A percentile compares a stretch with the other conserved stretches of the same genome.
These are phyloP conservation scores for Tetanocera ferruginea DNA, from an alignment of 2,888 invertebrate genomes.

Conservation along the genomic window DNA sequence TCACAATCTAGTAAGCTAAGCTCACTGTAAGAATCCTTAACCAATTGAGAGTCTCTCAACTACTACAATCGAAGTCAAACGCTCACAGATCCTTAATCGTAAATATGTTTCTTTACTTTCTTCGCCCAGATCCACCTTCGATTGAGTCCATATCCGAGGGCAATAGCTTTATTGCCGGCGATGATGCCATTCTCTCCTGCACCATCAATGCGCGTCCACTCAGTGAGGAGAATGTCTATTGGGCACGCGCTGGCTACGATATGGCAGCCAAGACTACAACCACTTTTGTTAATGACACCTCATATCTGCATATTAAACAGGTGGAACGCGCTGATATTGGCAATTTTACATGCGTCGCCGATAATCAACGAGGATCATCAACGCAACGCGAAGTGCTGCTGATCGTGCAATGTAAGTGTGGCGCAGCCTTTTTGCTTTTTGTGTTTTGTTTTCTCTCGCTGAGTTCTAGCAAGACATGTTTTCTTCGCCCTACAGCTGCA, in stretches of 20 bases:
- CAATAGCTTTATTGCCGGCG: constrained; percentile 61
- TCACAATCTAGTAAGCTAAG: no score
- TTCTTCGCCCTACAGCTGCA: constrained; percentile 54
- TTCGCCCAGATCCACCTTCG: constrained; percentile 59
- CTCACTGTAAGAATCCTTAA: no score
- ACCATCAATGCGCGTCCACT: constrained; percentile 63
- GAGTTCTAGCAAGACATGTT: neutral
- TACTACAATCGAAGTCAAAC: no score
- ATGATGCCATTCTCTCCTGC: constrained; percentile 63
- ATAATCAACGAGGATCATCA: constrained; percentile 62
- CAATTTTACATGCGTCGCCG: constrained; percentile 65
- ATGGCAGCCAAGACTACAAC: constrained; percentile 59
- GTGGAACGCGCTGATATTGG: constrained; percentile 65
- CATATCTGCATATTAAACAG: constrained; percentile 61
- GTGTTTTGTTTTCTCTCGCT: neutral
- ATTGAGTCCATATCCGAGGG: constrained; percentile 63
- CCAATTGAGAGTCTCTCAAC: no score
- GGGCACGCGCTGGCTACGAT: constrained; percentile 64
- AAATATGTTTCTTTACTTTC: neutral
- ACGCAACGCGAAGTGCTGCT: constrained; percentile 61
- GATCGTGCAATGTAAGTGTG: constrained; percentile 63
- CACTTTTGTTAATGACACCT: constrained; percentile 62
- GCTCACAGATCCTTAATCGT: no score
- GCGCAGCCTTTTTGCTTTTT: neutral
- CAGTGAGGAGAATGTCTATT: constrained; percentile 61